Conservation (phyloP, 2,888 invertebrate species). For the Plebejus argus region DNA sequence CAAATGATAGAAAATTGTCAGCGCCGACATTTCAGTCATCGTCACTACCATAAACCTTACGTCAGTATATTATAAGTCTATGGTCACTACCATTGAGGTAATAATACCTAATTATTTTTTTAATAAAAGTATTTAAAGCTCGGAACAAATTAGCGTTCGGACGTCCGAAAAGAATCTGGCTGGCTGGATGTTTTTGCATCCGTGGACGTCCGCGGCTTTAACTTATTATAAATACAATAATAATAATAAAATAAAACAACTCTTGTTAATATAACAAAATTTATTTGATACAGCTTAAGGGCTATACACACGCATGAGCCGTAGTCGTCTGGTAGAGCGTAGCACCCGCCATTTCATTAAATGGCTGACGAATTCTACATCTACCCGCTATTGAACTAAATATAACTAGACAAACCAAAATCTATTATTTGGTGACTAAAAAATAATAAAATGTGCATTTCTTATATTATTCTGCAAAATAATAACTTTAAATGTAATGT, state of each 20-base stretch:
- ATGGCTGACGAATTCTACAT: neutral
- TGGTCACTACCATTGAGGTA: too few relatives aligned
- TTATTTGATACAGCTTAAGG: slow-evolving; percentile 55
- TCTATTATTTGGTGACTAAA: slow-evolving; percentile 52
- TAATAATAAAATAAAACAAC: slow-evolving; percentile 49
- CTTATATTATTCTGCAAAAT: neutral
- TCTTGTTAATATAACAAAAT: slow-evolving; percentile 70
- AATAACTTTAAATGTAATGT: neutral
- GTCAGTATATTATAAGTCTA: too few relatives aligned
- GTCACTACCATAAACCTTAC: too few relatives aligned
- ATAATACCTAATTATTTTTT: too few relatives aligned
- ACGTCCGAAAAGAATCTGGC: too few relatives aligned
- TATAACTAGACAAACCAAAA: slow-evolving; percentile 47
- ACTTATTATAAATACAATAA: neutral
- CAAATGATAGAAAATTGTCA: slow-evolving; percentile 5
- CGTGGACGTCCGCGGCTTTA: too few relatives aligned
- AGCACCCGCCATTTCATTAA: neutral
- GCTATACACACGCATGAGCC: slow-evolving; percentile 45
- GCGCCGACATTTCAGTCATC: neutral
- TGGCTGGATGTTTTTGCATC: too few relatives aligned
- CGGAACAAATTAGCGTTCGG: too few relatives aligned
- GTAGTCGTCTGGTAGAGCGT: neutral
- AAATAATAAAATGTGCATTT: slow-evolving; percentile 7
- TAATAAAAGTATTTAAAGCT: too few relatives aligned
- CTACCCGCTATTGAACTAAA: neutral